Evolutionary conservation across 1,140 invertebrate genomes (phyloP), one percentile per base, ranked within the genome.

Genomic region (Sycobia sp.): DNA sequence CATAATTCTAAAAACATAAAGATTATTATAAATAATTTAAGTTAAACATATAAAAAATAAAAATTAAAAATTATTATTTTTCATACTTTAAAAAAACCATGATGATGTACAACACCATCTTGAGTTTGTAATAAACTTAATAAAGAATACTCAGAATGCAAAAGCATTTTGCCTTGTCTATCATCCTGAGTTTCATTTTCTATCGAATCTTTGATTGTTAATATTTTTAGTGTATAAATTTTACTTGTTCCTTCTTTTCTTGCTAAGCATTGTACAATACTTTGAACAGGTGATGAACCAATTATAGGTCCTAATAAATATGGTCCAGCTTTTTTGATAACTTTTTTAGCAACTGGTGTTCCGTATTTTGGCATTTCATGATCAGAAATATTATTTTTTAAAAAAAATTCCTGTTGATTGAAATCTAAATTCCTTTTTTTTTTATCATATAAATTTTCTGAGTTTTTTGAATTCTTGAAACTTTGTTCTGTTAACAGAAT

Each of bases 61-160:
- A 23, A 22, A 47, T 29, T 29, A 32, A 38, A 43, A 22, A 29
- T 25, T 22, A 39, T 18, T 13, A 49, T 14, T 61, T 23, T 20
- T 41, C n/a, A 65, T 82, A 91, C 91, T 82, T 91, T 91, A 78
- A 91, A 93, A 59, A 93, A 82, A 43, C 89, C 91, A 84, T 92
- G 89, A 73, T 91, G 89, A 72, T 92, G 90, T 61, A 92, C 86
- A 41, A 94, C 89, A 54, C 91, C 91, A 69, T 88, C 83, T 68
- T 90, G 86, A 71, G 89, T 85, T 50, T 87, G 85, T 2, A 94
- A 79, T 23, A 92, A 75, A 38, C 88, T 90, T 23, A 92, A 79
- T 14, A 94, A 76, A 14, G 89, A 90, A 80, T 91, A 91, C 76
- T 94, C 92, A 2, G 90, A 92, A 70, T 92, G 90, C 8, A 93